Evolutionary conservation across 2,888 invertebrate genomes (phyloP), one percentile per base, ranked within the genome.

Genomic region (Volucella inflata): DNA sequence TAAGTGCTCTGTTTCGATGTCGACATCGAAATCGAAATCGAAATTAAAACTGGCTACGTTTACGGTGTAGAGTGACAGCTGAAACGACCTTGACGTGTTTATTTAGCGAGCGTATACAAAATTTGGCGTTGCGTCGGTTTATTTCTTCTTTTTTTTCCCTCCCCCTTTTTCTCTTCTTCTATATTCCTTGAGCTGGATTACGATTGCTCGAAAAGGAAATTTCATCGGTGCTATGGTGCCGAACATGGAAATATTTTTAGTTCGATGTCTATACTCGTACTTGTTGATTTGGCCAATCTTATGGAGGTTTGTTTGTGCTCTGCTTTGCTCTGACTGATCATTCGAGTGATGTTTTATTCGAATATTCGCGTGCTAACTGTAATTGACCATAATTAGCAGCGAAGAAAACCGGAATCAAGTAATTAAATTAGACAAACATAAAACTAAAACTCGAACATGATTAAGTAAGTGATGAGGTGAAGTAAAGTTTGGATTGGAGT

Each of bases 21-120:
- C 53, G 71, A 78, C 78, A 83, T 62, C 79, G 83, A 79, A 83
- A 83, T 78, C 74, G 78, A 83, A 83, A 78, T 78, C 74, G 78
- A 21, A 48, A 59, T 59, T 30, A 6, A 30, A 30, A 30, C 30
- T 30, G 30, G 30, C 30, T 30, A 30, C 4, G 30, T 30, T 30
- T 4, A 30, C 30, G 30, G 30, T 30, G 30, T 30, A 30, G 60
- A 77, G 46, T 77, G 70, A 68, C 70, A 70, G 70, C 77, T 12
- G 48, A 68, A 51, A 40, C 79, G 83, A 79, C 83, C 83, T 83
- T 83, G 79, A 74, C 79, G 68, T 40, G 62, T 64, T 36, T 67
- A 70, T 79, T 83, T 83, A 79, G 68, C 74, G 83, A 79, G 72
- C 79, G 74, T 68, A 72, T 62, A 67, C 12, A 68, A 64, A 50